phyloP scores from a whole-genome alignment of 1,140 invertebrate genomes.

The Dreissena rostriformis region DNA sequence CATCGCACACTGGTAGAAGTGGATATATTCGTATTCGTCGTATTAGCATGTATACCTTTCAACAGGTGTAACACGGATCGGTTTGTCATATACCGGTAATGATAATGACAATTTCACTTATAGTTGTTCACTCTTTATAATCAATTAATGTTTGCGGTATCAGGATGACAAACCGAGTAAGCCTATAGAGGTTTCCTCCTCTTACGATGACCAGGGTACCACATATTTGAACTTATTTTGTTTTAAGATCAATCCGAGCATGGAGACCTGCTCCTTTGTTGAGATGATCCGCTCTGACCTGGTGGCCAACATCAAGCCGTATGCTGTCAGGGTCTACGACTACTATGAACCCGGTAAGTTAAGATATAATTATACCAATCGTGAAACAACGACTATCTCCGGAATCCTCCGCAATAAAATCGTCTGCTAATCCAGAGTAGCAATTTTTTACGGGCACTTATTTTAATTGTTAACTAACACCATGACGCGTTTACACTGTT shows the following conservation, averaged over 20 bases:
- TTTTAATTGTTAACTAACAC: neutral
- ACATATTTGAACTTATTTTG: neutral
- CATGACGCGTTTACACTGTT: neutral
- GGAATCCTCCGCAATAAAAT: no score
- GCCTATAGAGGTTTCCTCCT: neutral
- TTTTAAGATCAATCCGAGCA: neutral
- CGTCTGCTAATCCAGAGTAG: constrained; percentile 36
- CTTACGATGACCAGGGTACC: neutral
- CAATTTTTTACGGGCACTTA: neutral
- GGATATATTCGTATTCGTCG: neutral
- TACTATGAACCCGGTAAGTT: no score
- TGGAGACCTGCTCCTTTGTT: neutral
- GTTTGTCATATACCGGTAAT: neutral
- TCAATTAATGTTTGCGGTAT: neutral
- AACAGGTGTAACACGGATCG: neutral
- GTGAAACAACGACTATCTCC: no score
- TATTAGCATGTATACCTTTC: neutral
- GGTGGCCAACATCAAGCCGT: constrained; percentile 33
- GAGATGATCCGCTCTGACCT: no score
- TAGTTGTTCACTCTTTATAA: neutral
- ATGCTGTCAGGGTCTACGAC: constrained; percentile 25
- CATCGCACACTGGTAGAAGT: constrained; percentile 10
- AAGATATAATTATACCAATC: no score
- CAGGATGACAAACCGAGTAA: neutral
- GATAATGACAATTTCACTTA: neutral